Evolutionary conservation across 2,888 invertebrate species (phyloP), one percentile per base, ranked within the genome.

Genomic region (Crioceris asparagi): DNA sequence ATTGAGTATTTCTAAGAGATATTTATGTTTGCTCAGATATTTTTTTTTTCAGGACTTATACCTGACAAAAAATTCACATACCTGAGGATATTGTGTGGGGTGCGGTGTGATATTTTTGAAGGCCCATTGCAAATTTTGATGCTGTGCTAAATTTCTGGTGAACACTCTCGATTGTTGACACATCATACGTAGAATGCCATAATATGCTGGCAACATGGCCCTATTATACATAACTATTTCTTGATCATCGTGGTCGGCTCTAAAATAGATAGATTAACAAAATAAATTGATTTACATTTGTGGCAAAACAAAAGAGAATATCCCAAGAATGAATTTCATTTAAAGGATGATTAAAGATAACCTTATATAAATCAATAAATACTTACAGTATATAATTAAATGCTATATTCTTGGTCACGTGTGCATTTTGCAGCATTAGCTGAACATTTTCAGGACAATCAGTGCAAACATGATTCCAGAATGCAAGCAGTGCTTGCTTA

Each of bases 61-160:
- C n/a, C n/a, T n/a, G n/a, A n/a, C n/a, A n/a, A n/a, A 27, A 14
- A 6, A 10, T 7, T 21, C 21, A 27, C 26, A 64, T 59, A 75
- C 79, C 44, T 79, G 79, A 12, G 87, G 82, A 68, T 94, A 94
- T 52, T 93, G 84, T 15, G 88, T 88, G 4, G 91, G 88, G 66
- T 91, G 91, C n/a, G 92, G 91, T 19, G 91, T 88, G 46, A 94
- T 92, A 64, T 93, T 93, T 57, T 92, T 83, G 65, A 93, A 93
- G 17, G 93, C 93, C 93, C 93, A 94, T 60, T 90, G 88, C 29
- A 94, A 77, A 69, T 94, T 94, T 66, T 93, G 92, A 67, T 94
- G 93, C 49, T 82, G 81, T 1, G 91, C 87, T 38, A 94, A 70
- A 55, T 85, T 79, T 36, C 90, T 74, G 4, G 91, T 86, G 63